A percentile compares a stretch with the other conserved stretches of the same genome.
These are phyloP conservation scores for Perizoma affinitatum DNA, from an alignment of 2,888 invertebrate genomes.

Conservation along the genomic window DNA sequence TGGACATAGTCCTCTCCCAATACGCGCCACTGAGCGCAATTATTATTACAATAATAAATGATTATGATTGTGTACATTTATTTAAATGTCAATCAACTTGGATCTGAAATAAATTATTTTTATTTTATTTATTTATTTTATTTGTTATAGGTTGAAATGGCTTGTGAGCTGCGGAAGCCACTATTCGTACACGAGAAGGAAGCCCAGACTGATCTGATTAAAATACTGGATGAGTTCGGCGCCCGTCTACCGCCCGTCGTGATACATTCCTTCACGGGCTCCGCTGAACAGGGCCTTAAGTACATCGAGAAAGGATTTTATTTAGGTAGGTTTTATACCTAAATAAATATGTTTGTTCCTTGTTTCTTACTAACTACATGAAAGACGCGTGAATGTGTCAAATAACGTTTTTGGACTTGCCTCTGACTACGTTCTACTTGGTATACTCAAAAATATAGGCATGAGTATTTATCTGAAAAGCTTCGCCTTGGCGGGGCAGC, in stretches of 20 bases:
- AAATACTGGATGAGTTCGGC: constrained; percentile 83
- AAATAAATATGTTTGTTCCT: neutral
- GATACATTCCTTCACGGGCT: constrained; percentile 96
- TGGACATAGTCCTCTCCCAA: no score
- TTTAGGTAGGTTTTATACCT: constrained; percentile 81
- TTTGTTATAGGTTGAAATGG: constrained; percentile 88
- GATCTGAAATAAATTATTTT: no score
- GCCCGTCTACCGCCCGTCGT: constrained; percentile 90
- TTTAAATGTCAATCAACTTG: no score
- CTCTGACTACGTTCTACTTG: no score
- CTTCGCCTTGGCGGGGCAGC: no score
- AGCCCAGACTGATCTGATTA: constrained; percentile 93
- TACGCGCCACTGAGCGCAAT: no score
- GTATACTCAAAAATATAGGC: no score
- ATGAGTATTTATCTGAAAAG: neutral
- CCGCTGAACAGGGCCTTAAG: constrained; percentile 89
- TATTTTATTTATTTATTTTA: neutral
- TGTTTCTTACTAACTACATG: neutral
- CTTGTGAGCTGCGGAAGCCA: constrained; percentile 93
- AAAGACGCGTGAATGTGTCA: no score
- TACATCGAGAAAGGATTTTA: constrained; percentile 95
- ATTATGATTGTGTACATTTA: no score
- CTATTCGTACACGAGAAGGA: constrained; percentile 96
- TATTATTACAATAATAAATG: no score
- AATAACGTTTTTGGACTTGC: no score